These are phyloP conservation scores for Zosterops japonicus DNA, from an alignment of 2,113 vertebrate species.

Conservation along the genomic window DNA sequence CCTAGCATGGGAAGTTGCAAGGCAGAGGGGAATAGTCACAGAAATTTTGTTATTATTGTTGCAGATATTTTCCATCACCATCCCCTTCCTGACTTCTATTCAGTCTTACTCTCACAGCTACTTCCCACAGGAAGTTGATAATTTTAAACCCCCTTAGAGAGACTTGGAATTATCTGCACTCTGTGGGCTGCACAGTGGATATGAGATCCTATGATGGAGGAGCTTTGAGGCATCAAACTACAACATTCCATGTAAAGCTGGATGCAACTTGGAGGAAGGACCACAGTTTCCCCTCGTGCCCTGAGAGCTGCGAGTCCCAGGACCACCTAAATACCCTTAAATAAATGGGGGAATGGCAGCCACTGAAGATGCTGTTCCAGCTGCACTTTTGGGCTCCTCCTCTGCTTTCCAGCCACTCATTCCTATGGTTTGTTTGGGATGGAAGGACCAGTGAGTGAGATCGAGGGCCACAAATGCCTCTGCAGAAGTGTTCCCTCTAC, in stretches of 20 bases:
- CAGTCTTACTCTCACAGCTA: accelerated
- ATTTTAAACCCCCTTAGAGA: not conserved
- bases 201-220: accelerated
- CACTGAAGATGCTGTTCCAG: accelerated
- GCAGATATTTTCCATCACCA: not conserved
- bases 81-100: not conserved
- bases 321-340: accelerated
- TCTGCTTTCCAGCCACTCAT: not conserved
- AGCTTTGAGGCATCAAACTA: not conserved
- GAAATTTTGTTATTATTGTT: not conserved
- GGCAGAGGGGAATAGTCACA: not conserved
- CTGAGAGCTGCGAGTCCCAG: not conserved
- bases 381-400: not conserved
- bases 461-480: accelerated
- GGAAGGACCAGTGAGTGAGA: accelerated
- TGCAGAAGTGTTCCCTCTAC: not conserved
- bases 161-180: accelerated
- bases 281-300: no score
- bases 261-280: not conserved
- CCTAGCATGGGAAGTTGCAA: not conserved
- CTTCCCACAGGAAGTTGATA: accelerated
- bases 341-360: not conserved
- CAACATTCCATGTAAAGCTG: accelerated
- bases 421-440: not conserved
- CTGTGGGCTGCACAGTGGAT: accelerated